These are phyloP conservation scores for Plutomurus gul DNA, from an alignment of 1,140 invertebrate species.

Conservation along the genomic window DNA sequence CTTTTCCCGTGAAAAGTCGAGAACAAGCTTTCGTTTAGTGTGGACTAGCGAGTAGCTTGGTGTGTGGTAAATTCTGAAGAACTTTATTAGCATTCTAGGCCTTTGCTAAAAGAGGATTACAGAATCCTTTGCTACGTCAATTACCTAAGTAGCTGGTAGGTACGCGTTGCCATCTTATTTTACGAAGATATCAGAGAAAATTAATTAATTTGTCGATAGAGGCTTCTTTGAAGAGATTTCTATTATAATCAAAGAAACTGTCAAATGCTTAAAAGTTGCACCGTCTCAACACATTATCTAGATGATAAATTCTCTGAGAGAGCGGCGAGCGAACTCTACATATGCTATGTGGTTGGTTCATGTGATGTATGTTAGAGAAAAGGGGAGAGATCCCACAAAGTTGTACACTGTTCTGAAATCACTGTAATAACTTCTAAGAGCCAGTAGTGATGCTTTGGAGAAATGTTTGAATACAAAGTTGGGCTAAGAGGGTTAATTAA, in stretches of 20 bases:
- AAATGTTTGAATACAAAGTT: no score
- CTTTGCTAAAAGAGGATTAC: constrained; percentile 9
- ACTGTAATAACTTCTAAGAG: no score
- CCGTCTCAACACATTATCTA: no score
- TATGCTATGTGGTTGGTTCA: no score
- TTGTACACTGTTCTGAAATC: no score
- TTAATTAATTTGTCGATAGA: constrained; percentile 20
- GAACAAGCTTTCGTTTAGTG: neutral
- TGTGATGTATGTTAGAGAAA: no score
- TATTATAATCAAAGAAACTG: neutral
- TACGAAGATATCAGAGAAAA: neutral
- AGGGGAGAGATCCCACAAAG: no score
- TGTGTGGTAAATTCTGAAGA: neutral
- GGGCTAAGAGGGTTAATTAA: no score
- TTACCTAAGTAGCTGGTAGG: neutral
- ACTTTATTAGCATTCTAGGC: constrained; percentile 20
- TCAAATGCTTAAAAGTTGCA: no score
- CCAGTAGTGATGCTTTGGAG: no score
- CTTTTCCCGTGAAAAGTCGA: neutral
- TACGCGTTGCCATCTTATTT: neutral
- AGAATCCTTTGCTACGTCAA: neutral
- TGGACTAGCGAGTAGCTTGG: neutral
- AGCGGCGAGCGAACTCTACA: no score
- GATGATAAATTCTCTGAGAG: no score
- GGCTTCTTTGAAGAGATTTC: neutral